Base-by-base conservation (phyloP, 1,140 invertebrate genomes). In the Lycorma delicatula region DNA sequence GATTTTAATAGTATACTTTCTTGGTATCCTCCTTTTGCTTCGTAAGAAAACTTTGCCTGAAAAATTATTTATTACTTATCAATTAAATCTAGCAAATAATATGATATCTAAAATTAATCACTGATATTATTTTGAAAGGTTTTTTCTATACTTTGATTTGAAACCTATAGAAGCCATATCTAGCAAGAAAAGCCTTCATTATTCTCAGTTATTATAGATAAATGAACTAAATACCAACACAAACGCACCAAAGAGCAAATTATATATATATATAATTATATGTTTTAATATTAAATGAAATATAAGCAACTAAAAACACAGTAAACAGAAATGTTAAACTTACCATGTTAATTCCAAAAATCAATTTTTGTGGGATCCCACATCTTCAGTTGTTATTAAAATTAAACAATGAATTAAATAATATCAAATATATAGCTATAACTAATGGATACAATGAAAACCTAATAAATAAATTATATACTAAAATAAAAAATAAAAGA, bases 1-100 rank as follows among this genome's bases (percentile, higher is more conserved):
- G 91, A 84, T 47, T 82, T 77, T 0, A 99, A 73, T 56, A 99
- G 88, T 68, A 91, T 87, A 58, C 87, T 91, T 74, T 98, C 96
- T 72, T 95, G 91, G 73, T 87, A 91, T 6, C 94, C 95, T 62
- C 87, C 81, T 67, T 87, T 81, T 41, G 92, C 84, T 58, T 86
- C 81, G 63, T 86, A 87, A 1, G 86, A 87, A 72, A 98, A 97
- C 56, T 78, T 72, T 0, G 89, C 91, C 63, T 64, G 31, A 1
- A 48, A 58, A 53, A 12, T 16, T 11, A 18, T 9, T 27, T 3
- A 38, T 54, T 36, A 11, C 5, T 34, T 11, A 53, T 36, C 16
- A 34, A 53, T 38, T 38, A 25, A 20, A 31, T 20, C 18, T 13
- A 12, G 20, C 22, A 2, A 55, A 5, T 13, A 16, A 53, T 9